Evolutionary conservation across 2,888 invertebrate species (phyloP).

Genomic region (Leptopterna dolabrata): DNA sequence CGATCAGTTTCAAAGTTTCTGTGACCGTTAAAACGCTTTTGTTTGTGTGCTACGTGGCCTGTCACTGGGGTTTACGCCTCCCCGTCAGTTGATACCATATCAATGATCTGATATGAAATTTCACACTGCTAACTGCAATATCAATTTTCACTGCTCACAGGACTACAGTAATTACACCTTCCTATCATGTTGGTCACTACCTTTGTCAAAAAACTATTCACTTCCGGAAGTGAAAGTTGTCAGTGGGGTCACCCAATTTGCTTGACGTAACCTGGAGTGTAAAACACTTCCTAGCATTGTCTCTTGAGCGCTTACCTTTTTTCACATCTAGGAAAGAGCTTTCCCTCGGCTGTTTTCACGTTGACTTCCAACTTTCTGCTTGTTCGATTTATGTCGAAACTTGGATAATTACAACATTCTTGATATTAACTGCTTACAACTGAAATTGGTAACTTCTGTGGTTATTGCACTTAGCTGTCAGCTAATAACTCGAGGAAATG

Average conservation of each 20-base stretch:
- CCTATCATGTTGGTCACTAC: too few relatives aligned
- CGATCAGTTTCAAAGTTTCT: neutral
- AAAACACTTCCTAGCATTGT: neutral
- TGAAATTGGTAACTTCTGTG: too few relatives aligned
- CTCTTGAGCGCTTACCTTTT: neutral
- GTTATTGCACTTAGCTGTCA: too few relatives aligned
- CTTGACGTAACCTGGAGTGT: neutral
- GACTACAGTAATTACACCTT: too few relatives aligned
- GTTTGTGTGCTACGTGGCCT: constrained; percentile 21
- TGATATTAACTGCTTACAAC: too few relatives aligned
- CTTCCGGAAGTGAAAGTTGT: neutral
- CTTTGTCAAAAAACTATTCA: neutral
- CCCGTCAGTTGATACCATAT: neutral
- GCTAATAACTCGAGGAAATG: too few relatives aligned
- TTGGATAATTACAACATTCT: too few relatives aligned
- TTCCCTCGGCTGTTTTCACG: neutral
- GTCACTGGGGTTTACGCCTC: neutral
- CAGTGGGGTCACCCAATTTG: neutral
- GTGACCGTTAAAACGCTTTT: constrained; percentile 38
- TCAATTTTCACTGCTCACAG: too few relatives aligned
- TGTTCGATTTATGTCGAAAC: too few relatives aligned
- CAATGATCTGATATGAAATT: neutral
- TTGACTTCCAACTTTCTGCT: neutral
- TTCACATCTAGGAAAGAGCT: neutral
- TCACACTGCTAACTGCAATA: too few relatives aligned